phyloP scores from a whole-genome alignment of 2,888 invertebrate genomes.

The Euzetes globulus region DNA sequence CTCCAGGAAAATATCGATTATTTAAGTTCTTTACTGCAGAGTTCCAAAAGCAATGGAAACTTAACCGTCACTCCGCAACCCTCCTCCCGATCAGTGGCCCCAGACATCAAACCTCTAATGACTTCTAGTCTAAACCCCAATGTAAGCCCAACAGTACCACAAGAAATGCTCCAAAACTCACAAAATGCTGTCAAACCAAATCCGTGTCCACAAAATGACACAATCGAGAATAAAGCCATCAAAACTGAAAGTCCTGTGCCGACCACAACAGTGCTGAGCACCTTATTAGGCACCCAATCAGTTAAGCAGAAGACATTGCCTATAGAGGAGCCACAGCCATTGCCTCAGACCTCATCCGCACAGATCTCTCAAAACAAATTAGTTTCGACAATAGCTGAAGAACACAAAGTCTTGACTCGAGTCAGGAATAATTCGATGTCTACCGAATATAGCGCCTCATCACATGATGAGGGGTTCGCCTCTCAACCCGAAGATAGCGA shows the following conservation, averaged over 20 bases:
- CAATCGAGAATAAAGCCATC: neutral
- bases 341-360: conserved; percentile 21
- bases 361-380: conserved; percentile 23
- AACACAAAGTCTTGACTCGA: conserved; percentile 22
- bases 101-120: conserved; percentile 16
- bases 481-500: conserved; percentile 63
- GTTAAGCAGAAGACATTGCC: neutral
- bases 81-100: neutral
- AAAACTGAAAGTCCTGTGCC: neutral
- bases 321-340: conserved; percentile 2
- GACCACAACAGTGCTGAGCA: neutral
- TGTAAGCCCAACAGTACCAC: neutral
- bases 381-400: neutral
- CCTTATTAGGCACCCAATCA: neutral
- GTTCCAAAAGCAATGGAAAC: neutral
- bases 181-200: conserved; percentile 1
- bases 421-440: conserved; percentile 36
- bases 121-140: neutral
- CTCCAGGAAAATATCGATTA: conserved; percentile 33
- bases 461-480: conserved; percentile 70
- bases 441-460: conserved; percentile 48
- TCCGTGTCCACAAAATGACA: neutral
- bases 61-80: neutral
- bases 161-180: neutral
- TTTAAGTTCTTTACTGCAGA: conserved; percentile 15